Conservation (phyloP, 2,113 vertebrate species). For the Eurypyga helias region DNA sequence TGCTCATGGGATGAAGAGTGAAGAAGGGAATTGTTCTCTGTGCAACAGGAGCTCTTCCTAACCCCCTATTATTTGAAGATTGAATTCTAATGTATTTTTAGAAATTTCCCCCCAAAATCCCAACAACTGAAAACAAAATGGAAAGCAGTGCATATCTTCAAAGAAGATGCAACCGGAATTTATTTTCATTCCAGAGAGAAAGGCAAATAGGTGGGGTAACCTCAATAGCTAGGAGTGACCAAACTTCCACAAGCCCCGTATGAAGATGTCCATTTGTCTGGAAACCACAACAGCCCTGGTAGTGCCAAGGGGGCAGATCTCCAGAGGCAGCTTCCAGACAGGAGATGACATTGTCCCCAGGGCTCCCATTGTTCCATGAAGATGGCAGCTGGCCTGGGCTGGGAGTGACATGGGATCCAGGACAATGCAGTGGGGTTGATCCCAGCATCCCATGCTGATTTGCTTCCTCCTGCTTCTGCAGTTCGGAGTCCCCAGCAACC, state of each 20-base stretch:
- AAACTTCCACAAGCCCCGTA: background rate
- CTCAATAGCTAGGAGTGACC: background rate
- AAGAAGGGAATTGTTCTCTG: background rate
- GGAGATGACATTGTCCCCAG: constrained; percentile 11
- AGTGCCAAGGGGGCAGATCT: background rate
- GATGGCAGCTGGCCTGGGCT: background rate
- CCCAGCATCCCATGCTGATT: constrained; percentile 21
- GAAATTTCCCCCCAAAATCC: background rate
- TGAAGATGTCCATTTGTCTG: background rate
- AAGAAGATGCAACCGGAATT: background rate
- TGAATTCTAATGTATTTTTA: background rate
- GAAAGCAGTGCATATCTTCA: background rate
- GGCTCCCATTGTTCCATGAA: constrained; percentile 11
- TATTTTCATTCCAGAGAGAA: background rate
- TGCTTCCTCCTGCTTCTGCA: background rate
- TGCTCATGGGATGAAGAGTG: background rate
- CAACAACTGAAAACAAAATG: background rate
- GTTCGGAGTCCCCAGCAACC: background rate
- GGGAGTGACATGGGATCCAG: background rate
- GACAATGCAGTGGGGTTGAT: constrained; percentile 32
- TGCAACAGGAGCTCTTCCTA: background rate
- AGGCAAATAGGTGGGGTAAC: background rate
- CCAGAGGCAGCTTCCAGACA: constrained; percentile 3
- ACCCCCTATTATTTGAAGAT: background rate
- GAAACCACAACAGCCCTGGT: background rate